Evolutionary conservation across 2,888 invertebrate genomes (phyloP).

Genomic region (Drosophila affinis): DNA sequence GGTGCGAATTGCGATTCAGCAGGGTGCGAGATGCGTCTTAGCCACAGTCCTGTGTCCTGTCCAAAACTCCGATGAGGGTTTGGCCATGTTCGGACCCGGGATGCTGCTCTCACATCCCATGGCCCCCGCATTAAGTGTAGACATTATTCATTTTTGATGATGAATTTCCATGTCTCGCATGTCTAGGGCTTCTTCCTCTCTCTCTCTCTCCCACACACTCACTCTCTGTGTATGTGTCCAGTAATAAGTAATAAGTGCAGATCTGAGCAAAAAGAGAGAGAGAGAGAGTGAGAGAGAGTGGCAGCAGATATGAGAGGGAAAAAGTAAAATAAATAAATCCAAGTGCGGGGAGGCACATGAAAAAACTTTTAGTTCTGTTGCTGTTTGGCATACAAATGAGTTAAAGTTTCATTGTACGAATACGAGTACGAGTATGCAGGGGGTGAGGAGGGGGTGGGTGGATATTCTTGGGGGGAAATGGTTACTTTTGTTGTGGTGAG

Average conservation of each 20-base stretch:
- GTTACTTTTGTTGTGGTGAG: conserved; percentile 2
- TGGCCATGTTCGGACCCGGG: background rate
- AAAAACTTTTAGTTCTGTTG: conserved; percentile 74
- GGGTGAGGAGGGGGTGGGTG: background rate
- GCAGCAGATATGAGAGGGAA: background rate
- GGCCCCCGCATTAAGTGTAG: conserved; percentile 80
- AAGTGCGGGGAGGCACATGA: conserved; percentile 56
- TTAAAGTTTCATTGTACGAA: conserved; percentile 60
- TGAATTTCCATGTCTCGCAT: conserved; percentile 81
- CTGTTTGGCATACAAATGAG: conserved; percentile 79
- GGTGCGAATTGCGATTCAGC: conserved; percentile 72
- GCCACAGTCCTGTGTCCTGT: conserved; percentile 4
- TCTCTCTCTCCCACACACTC: background rate
- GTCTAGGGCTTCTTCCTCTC: conserved; percentile 49
- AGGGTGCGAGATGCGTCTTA: conserved; percentile 49
- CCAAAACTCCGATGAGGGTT: background rate
- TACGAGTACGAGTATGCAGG: background rate
- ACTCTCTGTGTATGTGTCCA: conserved; percentile 51
- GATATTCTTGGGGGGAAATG: conserved; percentile 5
- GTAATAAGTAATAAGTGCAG: conserved; percentile 80
- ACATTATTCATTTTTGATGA: conserved; percentile 84
- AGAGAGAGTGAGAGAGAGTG: conserved; percentile 8
- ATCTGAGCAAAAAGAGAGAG: conserved; percentile 46
- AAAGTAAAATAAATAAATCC: conserved; percentile 43
- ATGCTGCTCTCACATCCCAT: conserved; percentile 35